Evolutionary conservation across 1,140 invertebrate genomes (phyloP), one percentile per base, ranked within the genome.

Genomic region (Anastrepha obliqua): DNA sequence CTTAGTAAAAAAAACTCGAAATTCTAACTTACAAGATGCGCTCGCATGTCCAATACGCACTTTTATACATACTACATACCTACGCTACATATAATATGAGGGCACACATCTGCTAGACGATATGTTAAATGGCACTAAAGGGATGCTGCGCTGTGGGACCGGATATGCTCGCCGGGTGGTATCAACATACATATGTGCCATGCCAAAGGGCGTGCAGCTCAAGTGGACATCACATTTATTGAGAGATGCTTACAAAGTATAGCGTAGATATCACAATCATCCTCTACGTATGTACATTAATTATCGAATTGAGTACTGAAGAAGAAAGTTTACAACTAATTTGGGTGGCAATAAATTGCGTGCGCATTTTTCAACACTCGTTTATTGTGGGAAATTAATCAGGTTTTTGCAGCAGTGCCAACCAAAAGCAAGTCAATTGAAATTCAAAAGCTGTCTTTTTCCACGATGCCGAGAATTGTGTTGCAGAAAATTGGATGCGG

Each of bases 331-430:
- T 39, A 29, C 5, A 39, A 9, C 47, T 55, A 51, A 81, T 81
- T 81, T 81, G n/a, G 74, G 5, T 81, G 74, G 74, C 74, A 81
- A 81, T 81, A 81, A 81, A 81, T 55, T 81, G 44, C 4, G 74
- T 20, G 74, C n/a, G 20, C 47, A 81, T 81, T 81, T 81, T 74
- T 74, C 67, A 55, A 4, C n/a, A 15, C 74, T 4, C 47, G 17
- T 81, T 81, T 55, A 81, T 81, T 44, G 55, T 81, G 74, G 74
- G 74, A 81, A 81, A 81, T 81, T 17, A 81, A 81, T 81, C 74
- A 81, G 74, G 74, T 81, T 81, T 29, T 81, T 20, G 17, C 47
- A 3, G 74, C 8, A 55, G n/a, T 13, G 42, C 11, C 1, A 62
- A 62, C 15, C 4, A 62, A 15, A 55, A 55, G 2, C 17, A 47